Conservation (phyloP, 2,113 vertebrate species). For the Corythornis cristatus region DNA sequence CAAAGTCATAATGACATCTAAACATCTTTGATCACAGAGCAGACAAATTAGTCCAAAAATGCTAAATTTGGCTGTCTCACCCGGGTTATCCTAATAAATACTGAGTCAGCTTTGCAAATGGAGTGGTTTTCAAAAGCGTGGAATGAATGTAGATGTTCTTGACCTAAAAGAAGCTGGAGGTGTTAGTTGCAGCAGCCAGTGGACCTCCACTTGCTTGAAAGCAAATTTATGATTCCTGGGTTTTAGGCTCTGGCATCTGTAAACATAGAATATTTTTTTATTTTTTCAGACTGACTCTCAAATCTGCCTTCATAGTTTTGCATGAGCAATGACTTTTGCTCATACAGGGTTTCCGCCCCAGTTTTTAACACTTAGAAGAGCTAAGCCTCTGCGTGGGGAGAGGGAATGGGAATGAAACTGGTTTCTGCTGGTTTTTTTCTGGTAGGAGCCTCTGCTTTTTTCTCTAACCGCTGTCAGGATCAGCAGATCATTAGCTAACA, state of each 20-base stretch:
- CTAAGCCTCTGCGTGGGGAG: background rate
- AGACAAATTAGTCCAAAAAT: slow-evolving; percentile 27
- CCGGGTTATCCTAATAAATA: slow-evolving; percentile 46
- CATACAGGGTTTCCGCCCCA: background rate
- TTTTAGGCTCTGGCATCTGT: slow-evolving; percentile 1
- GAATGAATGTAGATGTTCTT: background rate
- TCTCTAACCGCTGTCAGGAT: background rate
- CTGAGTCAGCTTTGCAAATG: slow-evolving; percentile 4
- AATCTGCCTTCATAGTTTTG: background rate
- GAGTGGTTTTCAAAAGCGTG: slow-evolving; percentile 1
- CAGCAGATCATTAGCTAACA: background rate
- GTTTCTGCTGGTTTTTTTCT: background rate
- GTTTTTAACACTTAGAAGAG: accelerated
- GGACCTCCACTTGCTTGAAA: slow-evolving; percentile 34
- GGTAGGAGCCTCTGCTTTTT: background rate
- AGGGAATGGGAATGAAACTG: background rate
- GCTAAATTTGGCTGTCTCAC: slow-evolving; percentile 23
- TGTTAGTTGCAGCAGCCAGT: background rate
- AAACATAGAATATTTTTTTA: background rate
- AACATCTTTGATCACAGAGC: slow-evolving; percentile 52
- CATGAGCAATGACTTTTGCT: background rate
- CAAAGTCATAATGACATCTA: slow-evolving; percentile 18
- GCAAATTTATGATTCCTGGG: background rate
- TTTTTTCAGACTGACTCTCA: background rate
- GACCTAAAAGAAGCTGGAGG: slow-evolving; percentile 22